phyloP scores from a whole-genome alignment of 2,888 invertebrate species.

The Neocrepidodera transversa region DNA sequence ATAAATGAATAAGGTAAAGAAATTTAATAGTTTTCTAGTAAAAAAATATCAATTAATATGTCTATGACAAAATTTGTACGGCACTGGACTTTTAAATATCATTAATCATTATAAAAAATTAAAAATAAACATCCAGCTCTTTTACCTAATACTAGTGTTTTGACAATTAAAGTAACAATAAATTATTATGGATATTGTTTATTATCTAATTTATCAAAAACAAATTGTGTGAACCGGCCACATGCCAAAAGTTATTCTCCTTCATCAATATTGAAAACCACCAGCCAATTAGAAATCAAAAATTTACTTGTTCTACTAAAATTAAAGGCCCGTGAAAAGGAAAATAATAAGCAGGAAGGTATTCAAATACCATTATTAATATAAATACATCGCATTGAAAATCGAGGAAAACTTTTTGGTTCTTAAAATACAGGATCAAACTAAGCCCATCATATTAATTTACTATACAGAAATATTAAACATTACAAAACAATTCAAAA shows the following conservation, averaged over 20 bases:
- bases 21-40: no score
- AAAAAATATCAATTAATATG: no score
- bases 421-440: not conserved
- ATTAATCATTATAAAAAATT: no score
- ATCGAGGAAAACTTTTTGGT: slow-evolving; percentile 33
- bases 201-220: not conserved
- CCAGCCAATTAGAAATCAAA: slow-evolving; percentile 25
- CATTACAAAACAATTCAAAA: no score
- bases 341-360: slow-evolving; percentile 27
- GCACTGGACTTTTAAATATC: no score
- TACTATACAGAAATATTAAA: no score
- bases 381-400: slow-evolving; percentile 28
- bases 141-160: no score
- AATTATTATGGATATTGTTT: not conserved
- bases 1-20: no score
- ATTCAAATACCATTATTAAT: slow-evolving; percentile 38
- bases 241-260: slow-evolving; percentile 8
- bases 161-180: no score
- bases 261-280: not conserved
- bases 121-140: no score
- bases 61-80: no score
- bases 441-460: not conserved
- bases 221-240: slow-evolving; percentile 12
- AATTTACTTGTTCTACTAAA: slow-evolving; percentile 28
- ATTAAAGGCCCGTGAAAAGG: slow-evolving; percentile 29